These are phyloP conservation scores for Papilio dardanus DNA, from an alignment of 1,140 invertebrate genomes.

Conservation along the genomic window DNA sequence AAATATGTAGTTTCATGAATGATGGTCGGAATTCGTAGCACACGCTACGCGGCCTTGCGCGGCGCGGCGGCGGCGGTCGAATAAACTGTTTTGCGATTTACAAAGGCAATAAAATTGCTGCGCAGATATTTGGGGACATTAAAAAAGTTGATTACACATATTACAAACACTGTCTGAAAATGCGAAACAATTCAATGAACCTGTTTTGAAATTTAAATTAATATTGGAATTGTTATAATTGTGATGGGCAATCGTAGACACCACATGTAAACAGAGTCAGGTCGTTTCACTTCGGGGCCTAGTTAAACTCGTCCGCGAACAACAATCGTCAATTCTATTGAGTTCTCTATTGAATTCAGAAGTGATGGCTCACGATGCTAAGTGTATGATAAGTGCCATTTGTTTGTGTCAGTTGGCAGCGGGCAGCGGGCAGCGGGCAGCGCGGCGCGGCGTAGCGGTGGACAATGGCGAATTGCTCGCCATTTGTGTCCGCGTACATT, in stretches of 20 bases:
- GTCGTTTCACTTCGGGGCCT: not conserved
- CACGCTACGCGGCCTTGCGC: not conserved
- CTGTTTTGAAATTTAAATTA: no score
- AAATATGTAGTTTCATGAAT: no score
- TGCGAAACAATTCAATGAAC: no score
- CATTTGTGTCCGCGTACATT: slow-evolving; percentile 48
- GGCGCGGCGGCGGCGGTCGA: no score
- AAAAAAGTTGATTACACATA: no score
- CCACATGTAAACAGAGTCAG: not conserved
- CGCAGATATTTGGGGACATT: no score
- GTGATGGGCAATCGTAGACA: not conserved
- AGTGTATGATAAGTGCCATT: slow-evolving; percentile 34
- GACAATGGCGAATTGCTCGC: slow-evolving; percentile 50
- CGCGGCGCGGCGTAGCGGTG: slow-evolving; percentile 20
- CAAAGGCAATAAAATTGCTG: no score
- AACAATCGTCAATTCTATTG: not conserved
- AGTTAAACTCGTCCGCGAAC: not conserved
- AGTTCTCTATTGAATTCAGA: slow-evolving; percentile 22
- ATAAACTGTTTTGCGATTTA: not conserved
- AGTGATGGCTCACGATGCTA: slow-evolving; percentile 16
- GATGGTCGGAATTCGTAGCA: slow-evolving; percentile 7
- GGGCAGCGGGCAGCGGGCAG: no score
- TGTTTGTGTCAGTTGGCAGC: slow-evolving; percentile 22
- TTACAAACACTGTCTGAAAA: no score
- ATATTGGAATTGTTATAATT: not conserved